phyloP scores from a whole-genome alignment of 1,140 invertebrate genomes.

The Goniozus legneri region DNA sequence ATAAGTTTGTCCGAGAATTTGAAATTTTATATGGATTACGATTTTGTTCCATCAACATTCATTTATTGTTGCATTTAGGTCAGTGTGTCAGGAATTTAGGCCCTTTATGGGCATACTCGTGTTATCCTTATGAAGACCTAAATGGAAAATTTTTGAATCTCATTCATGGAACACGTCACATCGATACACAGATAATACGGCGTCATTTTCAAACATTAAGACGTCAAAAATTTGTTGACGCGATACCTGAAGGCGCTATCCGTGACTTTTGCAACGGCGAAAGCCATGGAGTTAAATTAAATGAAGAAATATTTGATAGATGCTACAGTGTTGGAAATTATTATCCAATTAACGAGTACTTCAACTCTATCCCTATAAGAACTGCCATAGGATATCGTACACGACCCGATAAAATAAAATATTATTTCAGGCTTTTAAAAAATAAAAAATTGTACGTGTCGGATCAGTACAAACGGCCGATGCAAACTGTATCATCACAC shows the following conservation, averaged over 20 bases:
- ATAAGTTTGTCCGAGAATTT: too few species aligned
- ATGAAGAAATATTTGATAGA: constrained; percentile 18
- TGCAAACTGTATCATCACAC: constrained; percentile 1
- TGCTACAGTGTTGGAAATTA: too few species aligned
- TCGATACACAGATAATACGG: constrained; percentile 21
- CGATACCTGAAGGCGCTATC: too few species aligned
- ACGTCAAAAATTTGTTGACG: too few species aligned
- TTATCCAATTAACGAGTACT: too few species aligned
- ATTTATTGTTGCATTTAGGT: constrained; percentile 15
- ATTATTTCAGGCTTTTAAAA: constrained; percentile 8
- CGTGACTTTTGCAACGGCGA: too few species aligned
- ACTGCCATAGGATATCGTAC: too few species aligned
- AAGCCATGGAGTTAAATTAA: too few species aligned
- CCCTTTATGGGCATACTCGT: constrained; percentile 17
- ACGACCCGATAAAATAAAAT: too few species aligned
- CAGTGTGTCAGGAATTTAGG: constrained; percentile 12
- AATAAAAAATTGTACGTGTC: constrained; percentile 8
- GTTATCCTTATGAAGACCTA: constrained; percentile 22
- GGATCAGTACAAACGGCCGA: constrained; percentile 6
- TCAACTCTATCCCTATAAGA: too few species aligned
- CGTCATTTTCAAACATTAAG: too few species aligned
- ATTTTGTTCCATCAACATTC: constrained; percentile 16
- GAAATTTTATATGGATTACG: too few species aligned
- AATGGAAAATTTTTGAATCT: constrained; percentile 24
- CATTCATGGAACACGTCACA: constrained; percentile 21